These are phyloP conservation scores for Columba janthina DNA, from an alignment of 2,113 vertebrate genomes.

Conservation along the genomic window DNA sequence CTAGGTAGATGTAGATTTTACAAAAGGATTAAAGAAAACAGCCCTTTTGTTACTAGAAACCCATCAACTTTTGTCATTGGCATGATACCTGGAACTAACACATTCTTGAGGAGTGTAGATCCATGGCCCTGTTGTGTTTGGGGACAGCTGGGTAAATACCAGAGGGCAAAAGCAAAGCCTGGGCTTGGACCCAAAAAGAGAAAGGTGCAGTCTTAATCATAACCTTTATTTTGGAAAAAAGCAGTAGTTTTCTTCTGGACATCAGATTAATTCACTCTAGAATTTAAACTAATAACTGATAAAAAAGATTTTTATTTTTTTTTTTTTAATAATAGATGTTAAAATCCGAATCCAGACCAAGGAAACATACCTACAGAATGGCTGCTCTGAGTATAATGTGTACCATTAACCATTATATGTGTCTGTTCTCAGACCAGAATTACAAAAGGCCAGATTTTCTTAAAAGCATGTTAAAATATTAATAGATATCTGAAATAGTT, in stretches of 20 bases:
- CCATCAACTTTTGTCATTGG: background rate
- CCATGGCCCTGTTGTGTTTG: fast-evolving
- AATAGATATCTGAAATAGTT: conserved; percentile 81
- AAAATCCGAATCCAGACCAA: conserved; percentile 64
- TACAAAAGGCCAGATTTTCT: conserved; percentile 80
- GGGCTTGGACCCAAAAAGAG: background rate
- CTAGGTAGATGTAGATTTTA: background rate
- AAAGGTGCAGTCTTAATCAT: background rate
- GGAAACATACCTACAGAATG: conserved; percentile 33
- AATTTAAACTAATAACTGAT: conserved; percentile 53
- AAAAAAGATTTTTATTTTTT: conserved; percentile 34
- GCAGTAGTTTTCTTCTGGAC: background rate
- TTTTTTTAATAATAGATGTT: conserved; percentile 68
- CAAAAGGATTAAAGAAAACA: background rate
- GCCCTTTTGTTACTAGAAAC: background rate
- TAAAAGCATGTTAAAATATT: conserved; percentile 90
- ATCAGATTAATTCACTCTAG: background rate
- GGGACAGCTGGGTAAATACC: background rate
- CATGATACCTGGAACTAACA: background rate
- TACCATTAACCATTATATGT: conserved; percentile 74
- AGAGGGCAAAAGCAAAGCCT: background rate
- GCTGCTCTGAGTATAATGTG: conserved; percentile 58
- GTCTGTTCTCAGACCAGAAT: conserved; percentile 73
- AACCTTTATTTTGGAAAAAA: background rate
- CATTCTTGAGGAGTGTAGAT: background rate